Conservation (phyloP, 2,113 vertebrate genomes). For the Probosciger aterrimus region DNA sequence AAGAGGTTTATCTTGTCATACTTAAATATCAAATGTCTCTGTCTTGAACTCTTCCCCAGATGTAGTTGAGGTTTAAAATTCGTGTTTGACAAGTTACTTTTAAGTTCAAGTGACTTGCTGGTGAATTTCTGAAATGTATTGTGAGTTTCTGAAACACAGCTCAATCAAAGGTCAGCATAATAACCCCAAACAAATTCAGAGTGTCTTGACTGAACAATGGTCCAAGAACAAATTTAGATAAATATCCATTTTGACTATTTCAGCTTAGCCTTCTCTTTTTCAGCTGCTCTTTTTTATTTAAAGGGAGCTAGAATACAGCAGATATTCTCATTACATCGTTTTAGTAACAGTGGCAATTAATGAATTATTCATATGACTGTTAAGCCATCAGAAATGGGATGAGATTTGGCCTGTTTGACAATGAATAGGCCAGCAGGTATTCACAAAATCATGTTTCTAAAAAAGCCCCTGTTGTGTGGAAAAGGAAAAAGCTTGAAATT, state of each 20-base stretch:
- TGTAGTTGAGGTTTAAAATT: neutral
- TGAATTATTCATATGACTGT: neutral
- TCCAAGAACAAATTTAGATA: neutral
- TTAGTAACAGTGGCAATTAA: neutral
- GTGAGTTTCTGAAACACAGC: neutral
- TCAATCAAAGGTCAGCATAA: neutral
- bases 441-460: neutral
- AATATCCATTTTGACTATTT: neutral
- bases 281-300: neutral
- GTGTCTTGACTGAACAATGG: neutral
- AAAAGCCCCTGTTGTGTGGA: neutral
- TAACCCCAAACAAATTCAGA: neutral
- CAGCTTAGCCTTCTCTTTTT: neutral
- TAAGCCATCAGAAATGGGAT: neutral
- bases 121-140: neutral
- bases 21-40: neutral
- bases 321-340: neutral
- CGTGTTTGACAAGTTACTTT: neutral
- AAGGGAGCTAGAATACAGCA: neutral
- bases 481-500: neutral
- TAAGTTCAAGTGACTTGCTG: neutral
- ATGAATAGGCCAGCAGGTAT: neutral
- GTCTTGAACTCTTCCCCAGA: neutral
- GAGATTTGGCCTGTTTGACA: neutral
- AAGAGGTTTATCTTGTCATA: neutral